phyloP scores from a whole-genome alignment of 1,140 invertebrate genomes.

The Neodiprion virginianus region DNA sequence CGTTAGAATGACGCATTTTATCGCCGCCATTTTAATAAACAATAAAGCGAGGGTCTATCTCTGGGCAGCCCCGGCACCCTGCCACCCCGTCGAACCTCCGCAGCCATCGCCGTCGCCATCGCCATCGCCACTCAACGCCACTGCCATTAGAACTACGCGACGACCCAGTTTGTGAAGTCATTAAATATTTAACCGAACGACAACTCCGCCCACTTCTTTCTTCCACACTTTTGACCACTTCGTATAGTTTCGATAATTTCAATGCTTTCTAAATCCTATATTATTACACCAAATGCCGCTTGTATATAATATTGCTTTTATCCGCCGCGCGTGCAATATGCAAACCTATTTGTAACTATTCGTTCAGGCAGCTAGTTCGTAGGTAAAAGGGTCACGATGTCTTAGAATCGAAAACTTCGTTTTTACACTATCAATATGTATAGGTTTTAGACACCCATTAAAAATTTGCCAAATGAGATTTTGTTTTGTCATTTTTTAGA shows the following conservation, averaged over 20 bases:
- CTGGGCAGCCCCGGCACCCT: neutral
- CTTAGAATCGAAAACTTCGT: too few species aligned
- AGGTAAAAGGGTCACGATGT: too few species aligned
- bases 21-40: constrained; percentile 17
- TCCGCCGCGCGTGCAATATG: too few species aligned
- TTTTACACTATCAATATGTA: too few species aligned
- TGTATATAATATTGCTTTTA: too few species aligned
- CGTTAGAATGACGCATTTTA: constrained; percentile 16
- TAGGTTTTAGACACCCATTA: too few species aligned
- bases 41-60: constrained; percentile 11
- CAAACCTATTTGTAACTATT: too few species aligned
- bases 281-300: too few species aligned
- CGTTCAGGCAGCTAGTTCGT: too few species aligned
- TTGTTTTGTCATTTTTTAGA: too few species aligned
- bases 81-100: neutral
- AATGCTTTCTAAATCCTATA: too few species aligned
- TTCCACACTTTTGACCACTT: neutral
- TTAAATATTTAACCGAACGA: neutral
- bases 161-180: neutral
- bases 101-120: neutral
- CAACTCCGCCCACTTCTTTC: neutral
- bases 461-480: too few species aligned
- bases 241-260: neutral
- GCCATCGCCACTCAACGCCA: neutral
- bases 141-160: neutral